Conservation (phyloP, 2,113 vertebrate species). For the Empidonax alnorum region DNA sequence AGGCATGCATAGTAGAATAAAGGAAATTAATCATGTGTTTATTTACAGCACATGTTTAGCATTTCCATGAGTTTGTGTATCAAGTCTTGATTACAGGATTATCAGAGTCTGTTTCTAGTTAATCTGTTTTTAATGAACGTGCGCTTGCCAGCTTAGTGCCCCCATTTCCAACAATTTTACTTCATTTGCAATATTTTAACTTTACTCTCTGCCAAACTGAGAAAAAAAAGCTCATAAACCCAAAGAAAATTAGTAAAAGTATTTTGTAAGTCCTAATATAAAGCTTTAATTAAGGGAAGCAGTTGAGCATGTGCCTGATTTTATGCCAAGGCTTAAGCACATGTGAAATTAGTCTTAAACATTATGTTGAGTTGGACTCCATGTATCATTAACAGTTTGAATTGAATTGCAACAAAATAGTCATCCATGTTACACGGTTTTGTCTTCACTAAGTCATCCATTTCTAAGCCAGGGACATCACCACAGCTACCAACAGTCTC, state of each 20-base stretch:
- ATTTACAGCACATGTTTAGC: conserved; percentile 53
- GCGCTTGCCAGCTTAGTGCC: conserved; percentile 25
- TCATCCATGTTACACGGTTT: background rate
- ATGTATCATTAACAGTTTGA: conserved; percentile 47
- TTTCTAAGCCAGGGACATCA: background rate
- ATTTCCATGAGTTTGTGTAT: conserved; percentile 54
- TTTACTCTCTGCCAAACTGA: background rate
- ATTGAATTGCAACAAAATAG: background rate
- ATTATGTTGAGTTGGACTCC: conserved; percentile 6
- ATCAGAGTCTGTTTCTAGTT: conserved; percentile 44
- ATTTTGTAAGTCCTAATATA: conserved; percentile 6
- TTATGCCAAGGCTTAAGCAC: conserved; percentile 44
- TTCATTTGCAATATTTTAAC: conserved; percentile 18
- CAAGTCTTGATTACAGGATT: conserved; percentile 61
- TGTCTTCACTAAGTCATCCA: background rate
- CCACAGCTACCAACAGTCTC: background rate
- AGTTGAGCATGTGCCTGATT: conserved; percentile 43
- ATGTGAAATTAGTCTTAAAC: conserved; percentile 52
- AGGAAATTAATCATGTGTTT: conserved; percentile 50
- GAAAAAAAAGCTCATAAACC: background rate
- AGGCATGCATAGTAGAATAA: background rate
- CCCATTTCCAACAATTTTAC: conserved; percentile 16
- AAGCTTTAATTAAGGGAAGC: conserved; percentile 50
- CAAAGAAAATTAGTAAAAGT: conserved; percentile 19
- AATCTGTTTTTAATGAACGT: conserved; percentile 66